Percentiles rank a stretch among this genome's conserved stretches.
These are phyloP conservation scores for Tholera decimalis DNA, from an alignment of 2,888 invertebrate genomes.

Conservation along the genomic window DNA sequence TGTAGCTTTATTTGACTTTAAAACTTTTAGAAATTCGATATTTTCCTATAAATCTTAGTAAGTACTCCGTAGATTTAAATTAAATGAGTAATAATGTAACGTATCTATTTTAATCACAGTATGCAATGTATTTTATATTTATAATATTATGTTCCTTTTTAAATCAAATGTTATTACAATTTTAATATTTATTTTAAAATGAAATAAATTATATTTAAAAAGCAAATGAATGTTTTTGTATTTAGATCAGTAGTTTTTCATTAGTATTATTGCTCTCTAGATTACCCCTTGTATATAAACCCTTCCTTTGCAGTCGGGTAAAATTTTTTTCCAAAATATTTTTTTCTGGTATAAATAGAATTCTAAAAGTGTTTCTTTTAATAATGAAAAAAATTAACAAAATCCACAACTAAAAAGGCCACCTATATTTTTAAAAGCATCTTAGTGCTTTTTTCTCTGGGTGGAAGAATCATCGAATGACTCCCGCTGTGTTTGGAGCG, in stretches of 20 bases:
- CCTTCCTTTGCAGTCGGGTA: not conserved
- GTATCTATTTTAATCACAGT: conserved; percentile 30
- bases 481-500: too few species aligned
- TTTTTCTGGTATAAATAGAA: not conserved
- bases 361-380: not conserved
- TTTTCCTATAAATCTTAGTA: conserved; percentile 26
- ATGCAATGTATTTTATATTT: conserved; percentile 48
- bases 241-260: conserved; percentile 14
- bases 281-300: not conserved
- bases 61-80: conserved; percentile 27
- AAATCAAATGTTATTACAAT: conserved; percentile 49
- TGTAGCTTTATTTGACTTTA: conserved; percentile 14
- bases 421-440: not conserved
- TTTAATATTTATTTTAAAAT: conserved; percentile 50
- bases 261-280: not conserved
- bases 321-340: not conserved
- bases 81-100: conserved; percentile 43
- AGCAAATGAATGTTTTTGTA: conserved; percentile 32
- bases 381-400: not conserved
- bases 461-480: too few species aligned
- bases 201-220: conserved; percentile 49
- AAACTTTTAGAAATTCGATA: conserved; percentile 10
- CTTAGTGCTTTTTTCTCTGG: too few species aligned
- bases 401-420: not conserved
- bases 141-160: conserved; percentile 51